phyloP scores from a whole-genome alignment of 2,113 vertebrate genomes.

The Copsychus sechellarum region DNA sequence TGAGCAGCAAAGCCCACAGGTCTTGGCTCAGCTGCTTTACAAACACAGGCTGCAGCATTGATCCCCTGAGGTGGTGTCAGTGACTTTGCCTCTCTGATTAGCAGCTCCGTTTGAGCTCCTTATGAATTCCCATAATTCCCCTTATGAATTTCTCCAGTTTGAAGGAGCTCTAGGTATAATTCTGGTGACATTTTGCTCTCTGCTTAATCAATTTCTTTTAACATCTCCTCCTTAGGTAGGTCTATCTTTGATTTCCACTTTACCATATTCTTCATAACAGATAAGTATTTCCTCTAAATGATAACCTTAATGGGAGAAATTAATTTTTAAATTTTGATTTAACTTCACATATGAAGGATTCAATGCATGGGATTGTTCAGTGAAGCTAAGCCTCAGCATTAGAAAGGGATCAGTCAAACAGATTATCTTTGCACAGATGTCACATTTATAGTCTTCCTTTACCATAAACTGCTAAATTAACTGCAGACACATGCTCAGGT shows the following conservation, averaged over 20 bases:
- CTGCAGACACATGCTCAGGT: not conserved
- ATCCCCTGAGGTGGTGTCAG: rapidly evolving
- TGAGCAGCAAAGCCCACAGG: not conserved
- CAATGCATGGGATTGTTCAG: not conserved
- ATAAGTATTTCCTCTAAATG: not conserved
- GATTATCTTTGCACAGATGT: not conserved
- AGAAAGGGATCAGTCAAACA: not conserved
- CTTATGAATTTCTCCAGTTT: not conserved
- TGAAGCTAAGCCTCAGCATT: not conserved
- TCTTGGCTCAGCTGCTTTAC: not conserved
- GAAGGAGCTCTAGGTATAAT: not conserved
- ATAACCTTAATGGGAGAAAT: not conserved
- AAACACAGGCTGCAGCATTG: not conserved
- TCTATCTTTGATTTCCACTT: not conserved
- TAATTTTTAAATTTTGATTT: not conserved
- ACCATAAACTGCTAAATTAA: not conserved
- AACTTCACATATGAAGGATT: not conserved
- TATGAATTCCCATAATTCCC: not conserved
- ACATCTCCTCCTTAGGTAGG: not conserved
- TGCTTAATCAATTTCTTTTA: not conserved
- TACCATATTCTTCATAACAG: not conserved
- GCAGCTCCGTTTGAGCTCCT: not conserved
- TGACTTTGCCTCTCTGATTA: not conserved
- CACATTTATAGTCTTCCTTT: not conserved
- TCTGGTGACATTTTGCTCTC: not conserved